Conservation (phyloP, 2,888 invertebrate genomes). For the Geotrupes spiniger region DNA sequence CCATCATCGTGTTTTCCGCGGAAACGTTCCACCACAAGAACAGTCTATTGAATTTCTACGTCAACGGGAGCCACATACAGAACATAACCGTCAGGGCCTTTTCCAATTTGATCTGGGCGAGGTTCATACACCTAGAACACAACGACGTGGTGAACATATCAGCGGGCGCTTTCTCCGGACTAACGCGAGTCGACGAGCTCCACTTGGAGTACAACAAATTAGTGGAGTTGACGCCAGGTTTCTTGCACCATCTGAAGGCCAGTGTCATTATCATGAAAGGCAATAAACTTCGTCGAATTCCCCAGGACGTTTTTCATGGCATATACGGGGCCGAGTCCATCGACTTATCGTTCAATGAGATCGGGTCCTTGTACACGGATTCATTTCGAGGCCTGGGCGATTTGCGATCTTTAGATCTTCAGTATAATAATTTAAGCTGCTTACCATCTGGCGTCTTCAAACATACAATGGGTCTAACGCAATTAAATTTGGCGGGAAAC, state of each 20-base stretch:
- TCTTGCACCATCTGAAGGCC: slow-evolving; percentile 38
- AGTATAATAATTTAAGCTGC: slow-evolving; percentile 38
- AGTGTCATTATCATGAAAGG: slow-evolving; percentile 36
- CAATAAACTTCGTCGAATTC: slow-evolving; percentile 38
- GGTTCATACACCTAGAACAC: slow-evolving; percentile 36
- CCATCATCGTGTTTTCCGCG: slow-evolving; percentile 35
- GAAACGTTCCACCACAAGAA: slow-evolving; percentile 39
- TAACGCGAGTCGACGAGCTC: slow-evolving; percentile 40
- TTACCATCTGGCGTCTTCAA: slow-evolving; percentile 43
- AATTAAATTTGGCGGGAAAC: slow-evolving; percentile 40
- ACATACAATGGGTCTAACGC: slow-evolving; percentile 31
- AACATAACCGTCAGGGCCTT: slow-evolving; percentile 37
- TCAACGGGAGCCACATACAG: slow-evolving; percentile 37
- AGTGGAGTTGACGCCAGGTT: slow-evolving; percentile 33
- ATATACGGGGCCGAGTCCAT: slow-evolving; percentile 36
- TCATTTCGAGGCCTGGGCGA: slow-evolving; percentile 36
- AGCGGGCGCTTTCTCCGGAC: slow-evolving; percentile 38
- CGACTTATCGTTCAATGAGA: slow-evolving; percentile 41
- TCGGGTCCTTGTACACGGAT: slow-evolving; percentile 34
- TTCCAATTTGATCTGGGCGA: slow-evolving; percentile 27
- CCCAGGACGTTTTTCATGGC: slow-evolving; percentile 36
- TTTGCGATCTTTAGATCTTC: slow-evolving; percentile 40
- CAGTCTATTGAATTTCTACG: slow-evolving; percentile 36
- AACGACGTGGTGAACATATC: slow-evolving; percentile 38
- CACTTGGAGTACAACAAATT: slow-evolving; percentile 40